A percentile compares a stretch with the other conserved stretches of the same genome.
Evolutionary conservation across 2,888 invertebrate species (phyloP).

Genomic region (Dynastes tityus): DNA sequence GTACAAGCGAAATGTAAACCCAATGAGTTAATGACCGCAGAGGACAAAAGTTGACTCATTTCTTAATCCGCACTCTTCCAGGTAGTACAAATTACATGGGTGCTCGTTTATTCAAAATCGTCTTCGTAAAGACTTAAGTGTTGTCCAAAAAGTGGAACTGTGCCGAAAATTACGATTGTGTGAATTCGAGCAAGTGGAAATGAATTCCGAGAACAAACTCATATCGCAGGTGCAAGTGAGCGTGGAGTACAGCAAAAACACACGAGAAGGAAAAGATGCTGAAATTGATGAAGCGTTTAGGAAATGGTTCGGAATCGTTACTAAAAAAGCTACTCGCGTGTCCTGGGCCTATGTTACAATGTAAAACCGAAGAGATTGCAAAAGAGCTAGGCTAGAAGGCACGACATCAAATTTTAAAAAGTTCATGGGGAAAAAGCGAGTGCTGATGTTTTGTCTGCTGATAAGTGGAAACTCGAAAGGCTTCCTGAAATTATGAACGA

Average conservation of each 20-base stretch:
- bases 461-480: conserved; percentile 1
- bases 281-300: not conserved
- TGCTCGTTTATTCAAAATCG: not conserved
- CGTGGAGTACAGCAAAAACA: not conserved
- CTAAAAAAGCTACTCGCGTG: not conserved
- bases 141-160: conserved; percentile 6
- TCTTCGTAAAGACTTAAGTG: conserved; percentile 10
- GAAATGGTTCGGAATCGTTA: not conserved
- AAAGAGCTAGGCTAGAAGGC: not conserved
- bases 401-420: not conserved
- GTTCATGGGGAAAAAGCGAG: not conserved
- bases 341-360: not conserved
- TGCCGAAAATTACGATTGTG: not conserved
- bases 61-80: too few species aligned
- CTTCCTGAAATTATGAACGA: not conserved
- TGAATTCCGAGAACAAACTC: not conserved
- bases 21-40: not conserved
- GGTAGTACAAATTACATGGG: not conserved
- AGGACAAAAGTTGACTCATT: too few species aligned
- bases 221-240: not conserved
- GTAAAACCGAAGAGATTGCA: not conserved
- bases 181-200: conserved; percentile 1
- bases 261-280: conserved; percentile 15
- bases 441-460: conserved; percentile 1
- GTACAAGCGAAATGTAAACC: not conserved